Conservation (phyloP, 2,113 vertebrate genomes). For the Puma concolor region DNA sequence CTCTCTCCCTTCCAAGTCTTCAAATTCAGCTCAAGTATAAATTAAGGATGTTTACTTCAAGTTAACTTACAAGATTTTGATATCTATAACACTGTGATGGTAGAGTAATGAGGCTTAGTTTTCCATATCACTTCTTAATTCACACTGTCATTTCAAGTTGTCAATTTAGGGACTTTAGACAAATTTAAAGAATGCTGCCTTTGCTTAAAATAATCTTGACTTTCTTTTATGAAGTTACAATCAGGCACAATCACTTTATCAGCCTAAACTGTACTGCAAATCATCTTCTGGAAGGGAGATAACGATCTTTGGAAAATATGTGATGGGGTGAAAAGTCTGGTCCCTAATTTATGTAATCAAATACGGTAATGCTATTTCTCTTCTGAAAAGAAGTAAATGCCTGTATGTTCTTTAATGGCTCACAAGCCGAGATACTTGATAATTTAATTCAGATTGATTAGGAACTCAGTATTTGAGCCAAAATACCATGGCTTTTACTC, state of each 20-base stretch:
- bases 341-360: background rate
- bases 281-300: background rate
- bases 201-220: background rate
- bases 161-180: background rate
- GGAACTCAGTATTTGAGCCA: background rate
- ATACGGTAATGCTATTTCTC: background rate
- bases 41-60: background rate
- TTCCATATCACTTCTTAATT: background rate
- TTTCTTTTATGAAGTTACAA: background rate
- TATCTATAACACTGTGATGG: background rate
- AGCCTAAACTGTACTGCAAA: background rate
- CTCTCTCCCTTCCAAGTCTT: background rate
- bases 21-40: background rate
- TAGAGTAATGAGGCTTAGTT: background rate
- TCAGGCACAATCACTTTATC: background rate
- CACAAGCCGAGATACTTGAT: background rate
- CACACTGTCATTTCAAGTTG: background rate
- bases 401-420: background rate
- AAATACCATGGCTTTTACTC: background rate
- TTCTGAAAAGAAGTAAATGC: background rate
- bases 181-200: background rate
- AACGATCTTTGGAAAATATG: background rate
- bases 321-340: background rate
- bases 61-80: background rate
- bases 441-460: constrained; percentile 20